Evolutionary conservation across 2,888 invertebrate species (phyloP), one percentile per base, ranked within the genome.

Genomic region (Microctonus hyperodae): DNA sequence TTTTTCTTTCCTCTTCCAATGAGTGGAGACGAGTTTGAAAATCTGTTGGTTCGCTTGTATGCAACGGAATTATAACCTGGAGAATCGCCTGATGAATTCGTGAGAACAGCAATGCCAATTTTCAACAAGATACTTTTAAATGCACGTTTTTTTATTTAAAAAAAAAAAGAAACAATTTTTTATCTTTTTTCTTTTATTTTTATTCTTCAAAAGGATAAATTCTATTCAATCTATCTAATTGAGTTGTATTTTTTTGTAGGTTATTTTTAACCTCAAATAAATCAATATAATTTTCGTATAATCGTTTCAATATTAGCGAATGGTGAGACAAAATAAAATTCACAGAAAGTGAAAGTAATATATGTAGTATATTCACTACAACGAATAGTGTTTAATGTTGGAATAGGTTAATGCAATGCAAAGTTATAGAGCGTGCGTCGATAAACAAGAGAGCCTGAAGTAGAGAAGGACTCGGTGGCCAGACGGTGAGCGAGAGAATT

Each of bases 401-500:
- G 48, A 51, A 60, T 20, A 33, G 58, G 40, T 31, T 28, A 53
- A 31, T 13, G 33, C n/a, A 31, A 25, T 25, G 25, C 1, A 10
- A 23, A 37, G 53, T 40, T 62, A 55, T 62, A 62, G 51, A 60
- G 50, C 48, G 50, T 57, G 61, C 62, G 67, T 67, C 67, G 67
- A 67, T 67, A 67, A 67, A 67, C 62, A 63, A 68, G 65, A 61
- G 61, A 64, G 48, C 60, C 25, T 51, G 53, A 64, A 64, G 57
- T 62, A 51, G 56, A 62, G 35, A 67, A 58, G 63, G 59, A 59
- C 35, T 44, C 28, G 28, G 50, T 23, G 57, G 61, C 64, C 68
- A 65, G 64, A 65, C 68, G 64, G 68, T 33, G 56, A 62, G 68
- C 61, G 69, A 61, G 62, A 65, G 64, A 67, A 60, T 57, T 40